phyloP scores from a whole-genome alignment of 2,888 invertebrate genomes.

The Tenthredo distinguenda region DNA sequence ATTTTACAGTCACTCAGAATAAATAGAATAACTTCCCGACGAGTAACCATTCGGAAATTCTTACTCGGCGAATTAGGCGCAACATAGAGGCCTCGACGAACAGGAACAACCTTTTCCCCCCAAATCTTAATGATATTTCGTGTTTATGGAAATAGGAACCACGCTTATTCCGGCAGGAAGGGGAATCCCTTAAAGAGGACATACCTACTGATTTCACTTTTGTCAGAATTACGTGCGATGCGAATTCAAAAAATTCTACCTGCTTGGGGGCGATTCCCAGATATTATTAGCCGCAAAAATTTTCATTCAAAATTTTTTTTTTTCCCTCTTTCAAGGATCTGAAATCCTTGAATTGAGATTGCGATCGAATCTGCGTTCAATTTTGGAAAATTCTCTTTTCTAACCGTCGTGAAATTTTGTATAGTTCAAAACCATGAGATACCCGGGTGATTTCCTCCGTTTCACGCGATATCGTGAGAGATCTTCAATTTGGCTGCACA shows the following conservation, averaged over 20 bases:
- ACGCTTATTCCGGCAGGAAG: not conserved
- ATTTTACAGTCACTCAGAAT: not conserved
- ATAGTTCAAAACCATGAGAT: too few species aligned
- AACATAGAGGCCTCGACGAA: not conserved
- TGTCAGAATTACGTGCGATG: not conserved
- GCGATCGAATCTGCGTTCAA: not conserved
- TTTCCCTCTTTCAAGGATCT: not conserved
- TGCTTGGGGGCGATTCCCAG: not conserved
- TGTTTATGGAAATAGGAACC: not conserved
- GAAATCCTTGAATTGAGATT: not conserved
- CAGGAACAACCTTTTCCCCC: not conserved
- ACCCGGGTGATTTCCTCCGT: too few species aligned
- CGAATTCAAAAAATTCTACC: not conserved
- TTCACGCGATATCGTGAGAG: not conserved
- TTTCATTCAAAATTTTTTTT: too few species aligned
- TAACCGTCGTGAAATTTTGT: too few species aligned
- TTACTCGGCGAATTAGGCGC: not conserved
- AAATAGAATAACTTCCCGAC: not conserved
- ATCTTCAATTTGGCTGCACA: not conserved
- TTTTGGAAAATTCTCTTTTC: not conserved
- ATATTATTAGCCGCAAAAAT: not conserved
- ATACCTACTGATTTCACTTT: not conserved
- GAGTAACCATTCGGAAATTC: not conserved
- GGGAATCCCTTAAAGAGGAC: slow-evolving; percentile 1
- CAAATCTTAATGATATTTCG: not conserved